Evolutionary conservation across 2,888 invertebrate genomes (phyloP).

Genomic region (Zygothrica quintamaculata): DNA sequence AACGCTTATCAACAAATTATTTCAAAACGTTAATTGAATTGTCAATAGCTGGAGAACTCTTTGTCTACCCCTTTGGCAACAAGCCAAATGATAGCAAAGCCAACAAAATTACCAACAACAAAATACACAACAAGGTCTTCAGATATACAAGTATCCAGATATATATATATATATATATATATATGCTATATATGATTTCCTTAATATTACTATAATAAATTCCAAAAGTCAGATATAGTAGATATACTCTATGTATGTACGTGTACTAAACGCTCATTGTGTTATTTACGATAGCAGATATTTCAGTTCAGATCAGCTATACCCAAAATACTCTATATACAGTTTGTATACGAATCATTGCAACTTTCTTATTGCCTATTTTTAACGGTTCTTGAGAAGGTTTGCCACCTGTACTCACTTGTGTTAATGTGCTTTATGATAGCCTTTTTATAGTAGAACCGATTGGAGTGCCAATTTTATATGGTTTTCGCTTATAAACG

Average conservation of each 20-base stretch:
- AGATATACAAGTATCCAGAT: conserved; percentile 37
- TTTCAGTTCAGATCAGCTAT: too few relatives aligned
- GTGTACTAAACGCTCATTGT: too few relatives aligned
- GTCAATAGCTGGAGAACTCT: conserved; percentile 69
- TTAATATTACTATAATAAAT: conserved; percentile 58
- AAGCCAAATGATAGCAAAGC: conserved; percentile 61
- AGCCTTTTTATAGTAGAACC: conserved; percentile 33
- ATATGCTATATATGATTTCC: conserved; percentile 18
- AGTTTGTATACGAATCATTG: too few relatives aligned
- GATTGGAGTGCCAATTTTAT: conserved; percentile 43
- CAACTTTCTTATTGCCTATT: too few relatives aligned
- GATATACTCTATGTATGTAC: neutral
- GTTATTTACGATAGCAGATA: too few relatives aligned
- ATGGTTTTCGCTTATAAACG: conserved; percentile 63
- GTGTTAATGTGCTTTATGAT: conserved; percentile 27
- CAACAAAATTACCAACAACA: too few relatives aligned
- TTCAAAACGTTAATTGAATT: conserved; percentile 78
- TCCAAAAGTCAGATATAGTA: conserved; percentile 31
- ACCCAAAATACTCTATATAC: too few relatives aligned
- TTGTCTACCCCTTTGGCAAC: conserved; percentile 56
- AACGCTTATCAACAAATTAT: conserved; percentile 70
- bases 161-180: conserved; percentile 20
- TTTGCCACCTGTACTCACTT: too few relatives aligned
- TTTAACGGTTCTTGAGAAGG: too few relatives aligned
- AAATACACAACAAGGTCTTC: conserved; percentile 23